These are phyloP conservation scores for Tadarida brasiliensis DNA, from an alignment of 2,797 vertebrate genomes.

Conservation along the genomic window DNA sequence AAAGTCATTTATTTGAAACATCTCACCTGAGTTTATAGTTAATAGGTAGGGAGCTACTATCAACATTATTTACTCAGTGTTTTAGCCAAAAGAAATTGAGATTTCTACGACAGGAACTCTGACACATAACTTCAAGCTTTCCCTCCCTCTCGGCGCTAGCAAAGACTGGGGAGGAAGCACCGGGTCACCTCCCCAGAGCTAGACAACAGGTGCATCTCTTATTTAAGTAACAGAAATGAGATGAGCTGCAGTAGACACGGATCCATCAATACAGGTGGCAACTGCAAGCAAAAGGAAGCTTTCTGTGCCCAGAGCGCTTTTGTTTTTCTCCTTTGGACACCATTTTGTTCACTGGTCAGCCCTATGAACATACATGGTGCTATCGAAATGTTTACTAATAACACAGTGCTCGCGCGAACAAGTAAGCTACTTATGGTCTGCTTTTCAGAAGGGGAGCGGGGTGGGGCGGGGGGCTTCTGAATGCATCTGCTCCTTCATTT, in stretches of 20 bases:
- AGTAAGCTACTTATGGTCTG: constrained; percentile 66
- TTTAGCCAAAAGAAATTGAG: background rate
- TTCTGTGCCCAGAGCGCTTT: background rate
- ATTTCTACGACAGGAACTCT: constrained; percentile 14
- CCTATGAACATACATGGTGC: background rate
- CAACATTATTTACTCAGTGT: background rate
- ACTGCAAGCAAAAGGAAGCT: constrained; percentile 11
- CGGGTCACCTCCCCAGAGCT: background rate
- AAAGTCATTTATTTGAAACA: constrained; percentile 56
- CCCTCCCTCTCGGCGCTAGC: background rate
- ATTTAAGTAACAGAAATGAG: background rate
- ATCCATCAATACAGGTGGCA: constrained; percentile 42
- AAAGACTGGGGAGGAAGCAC: background rate
- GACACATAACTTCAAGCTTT: background rate
- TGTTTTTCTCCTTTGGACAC: background rate
- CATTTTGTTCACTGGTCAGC: background rate
- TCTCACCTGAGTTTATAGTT: background rate
- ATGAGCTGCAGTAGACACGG: constrained; percentile 32
- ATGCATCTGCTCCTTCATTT: background rate
- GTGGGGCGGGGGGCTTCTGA: fast-evolving
- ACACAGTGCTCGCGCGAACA: constrained; percentile 73
- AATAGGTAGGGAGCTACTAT: background rate
- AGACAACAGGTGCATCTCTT: background rate
- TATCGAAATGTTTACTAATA: constrained; percentile 58
- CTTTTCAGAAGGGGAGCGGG: constrained; percentile 46